Evolutionary conservation across 2,888 invertebrate species (phyloP), one percentile per base, ranked within the genome.

Genomic region (Scaptomyza reducta): DNA sequence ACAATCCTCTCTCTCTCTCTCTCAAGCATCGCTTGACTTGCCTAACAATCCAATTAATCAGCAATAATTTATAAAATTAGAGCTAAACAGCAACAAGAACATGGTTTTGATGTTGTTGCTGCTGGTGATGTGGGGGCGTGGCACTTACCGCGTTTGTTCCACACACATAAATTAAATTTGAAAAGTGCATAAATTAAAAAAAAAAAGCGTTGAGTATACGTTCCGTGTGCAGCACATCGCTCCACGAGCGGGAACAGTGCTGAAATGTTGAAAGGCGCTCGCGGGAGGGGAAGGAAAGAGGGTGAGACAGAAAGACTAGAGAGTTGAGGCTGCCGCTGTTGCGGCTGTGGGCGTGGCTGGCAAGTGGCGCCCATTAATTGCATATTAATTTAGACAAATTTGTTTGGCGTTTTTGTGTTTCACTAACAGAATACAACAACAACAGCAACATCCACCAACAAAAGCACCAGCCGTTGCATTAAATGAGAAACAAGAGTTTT

Each of bases 11-110:
- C 29, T 29, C 27, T 5, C 27, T 29, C 31, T 6, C 35, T n/a
- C 59, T 47, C 44, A 41, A 35, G 57, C 61, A 67, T 55, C 60
- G 59, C 7, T 47, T 46, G 63, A 59, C 69, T 71, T 60, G 69
- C 67, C 67, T 70, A 79, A 75, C 77, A 79, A 79, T 75, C 75
- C 73, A 79, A 79, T 79, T 79, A 79, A 79, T 79, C 77, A 79
- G 77, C 77, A 79, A 79, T 79, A 79, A 79, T 79, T 79, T 75
- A 79, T 77, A 79, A 79, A 79, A 79, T 79, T 79, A 77, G 75
- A 70, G 73, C 75, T 51, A 68, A 64, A 60, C 56, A 74, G 47
- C 61, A 57, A 18, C 56, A 68, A 31, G 35, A 35, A 35, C n/a
- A 35, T 6, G 41, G 16, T 54, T 42, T 14, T n/a, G 16, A 11